Base-by-base conservation (phyloP, 2,113 vertebrate genomes). In the Triplophysa siluroides region DNA sequence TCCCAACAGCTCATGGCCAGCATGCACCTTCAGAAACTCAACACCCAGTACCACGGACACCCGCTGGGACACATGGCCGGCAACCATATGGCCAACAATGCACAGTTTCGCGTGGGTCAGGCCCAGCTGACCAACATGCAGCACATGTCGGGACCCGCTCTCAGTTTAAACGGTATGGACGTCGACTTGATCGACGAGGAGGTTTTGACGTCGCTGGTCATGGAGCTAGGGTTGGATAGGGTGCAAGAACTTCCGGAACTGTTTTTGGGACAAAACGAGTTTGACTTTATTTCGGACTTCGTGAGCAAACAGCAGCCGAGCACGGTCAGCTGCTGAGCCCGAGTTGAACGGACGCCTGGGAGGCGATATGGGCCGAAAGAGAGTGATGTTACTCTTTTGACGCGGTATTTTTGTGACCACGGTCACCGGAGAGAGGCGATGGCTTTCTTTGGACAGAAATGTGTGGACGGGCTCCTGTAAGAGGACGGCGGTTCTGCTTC, bases 271-370 rank as follows among this genome's bases (percentile, higher is more conserved):
- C 98, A 99, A 91, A 99, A 99, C 60, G 98, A 99, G 92, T 97
- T 99, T 80, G 97, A 99, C 90, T 99, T 98, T 87, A 94, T 98
- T 87, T 94, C 96, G 61, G 98, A 99, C 94, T 97, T 98, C 91
- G 97, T 98, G 79, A 95, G 91, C 88, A 97, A 96, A 92, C 96
- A 97, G 86, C 96, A 98, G 76, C 93, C 96, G 23, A 98, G 96
- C 86, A 95, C 97, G 0, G 95, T 99, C 75, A 98, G 96, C 79
- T 99, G 98, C 87, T 98, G 94, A 98, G 87, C 77, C 3, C 3
- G 9, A 26, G 23, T 86, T 79, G 81, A 81, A 86, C 68, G 67
- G 68, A 78, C 58, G 61, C 29, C 77, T 72, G 13, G 76, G 64
- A 81, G 38, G 26, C 72, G 85, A 83, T 82, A 50, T 38, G 16